Conservation (phyloP, 2,797 vertebrate genomes). For the Pangasius djambal region DNA sequence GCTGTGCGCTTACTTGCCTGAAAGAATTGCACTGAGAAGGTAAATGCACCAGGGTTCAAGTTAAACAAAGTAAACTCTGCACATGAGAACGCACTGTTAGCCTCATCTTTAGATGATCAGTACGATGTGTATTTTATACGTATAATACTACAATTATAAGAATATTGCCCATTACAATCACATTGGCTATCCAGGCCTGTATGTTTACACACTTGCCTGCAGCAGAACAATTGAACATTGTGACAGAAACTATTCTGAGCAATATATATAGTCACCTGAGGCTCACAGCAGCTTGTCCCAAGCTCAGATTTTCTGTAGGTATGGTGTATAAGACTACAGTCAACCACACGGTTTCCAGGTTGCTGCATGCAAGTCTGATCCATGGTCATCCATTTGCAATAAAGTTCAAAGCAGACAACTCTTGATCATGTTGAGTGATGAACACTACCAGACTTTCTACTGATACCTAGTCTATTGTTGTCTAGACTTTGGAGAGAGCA, state of each 20-base stretch:
- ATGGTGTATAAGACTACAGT: neutral
- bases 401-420: neutral
- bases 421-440: constrained; percentile 11
- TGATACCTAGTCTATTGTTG: constrained; percentile 5
- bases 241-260: neutral
- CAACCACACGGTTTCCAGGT: neutral
- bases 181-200: neutral
- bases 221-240: neutral
- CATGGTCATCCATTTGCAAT: neutral
- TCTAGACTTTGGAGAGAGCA: constrained; percentile 15
- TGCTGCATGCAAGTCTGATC: neutral
- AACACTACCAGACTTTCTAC: neutral
- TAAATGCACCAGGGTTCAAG: neutral
- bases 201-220: neutral
- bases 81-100: neutral
- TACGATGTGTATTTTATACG: neutral
- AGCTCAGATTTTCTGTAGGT: neutral
- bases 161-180: neutral
- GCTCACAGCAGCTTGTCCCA: neutral
- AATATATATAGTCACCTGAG: neutral
- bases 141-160: neutral
- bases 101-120: neutral
- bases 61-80: neutral
- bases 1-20: neutral
- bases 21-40: neutral